phyloP scores from a whole-genome alignment of 2,797 vertebrate species.

The Molossus alvarezi region DNA sequence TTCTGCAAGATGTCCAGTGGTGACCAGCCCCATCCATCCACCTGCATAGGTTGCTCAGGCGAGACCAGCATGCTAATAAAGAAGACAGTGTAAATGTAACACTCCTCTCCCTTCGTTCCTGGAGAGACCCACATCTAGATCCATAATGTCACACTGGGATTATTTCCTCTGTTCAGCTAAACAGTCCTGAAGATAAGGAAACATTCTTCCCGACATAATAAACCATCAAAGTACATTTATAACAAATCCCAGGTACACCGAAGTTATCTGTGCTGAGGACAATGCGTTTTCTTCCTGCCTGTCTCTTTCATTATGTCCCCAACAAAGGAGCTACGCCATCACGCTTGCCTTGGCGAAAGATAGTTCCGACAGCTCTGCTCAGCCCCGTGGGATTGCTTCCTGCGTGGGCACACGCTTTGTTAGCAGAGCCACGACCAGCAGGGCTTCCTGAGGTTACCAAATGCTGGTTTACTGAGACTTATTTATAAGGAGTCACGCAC shows the following conservation, averaged over 20 bases:
- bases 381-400: slow-evolving; percentile 73
- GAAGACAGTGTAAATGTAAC: neutral
- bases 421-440: neutral
- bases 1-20: neutral
- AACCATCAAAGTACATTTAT: slow-evolving; percentile 71
- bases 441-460: slow-evolving; percentile 23
- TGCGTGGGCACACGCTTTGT: neutral
- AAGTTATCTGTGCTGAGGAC: slow-evolving; percentile 78
- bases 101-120: slow-evolving; percentile 25
- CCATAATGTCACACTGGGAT: slow-evolving; percentile 28
- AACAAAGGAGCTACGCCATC: slow-evolving; percentile 65
- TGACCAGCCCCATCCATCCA: neutral
- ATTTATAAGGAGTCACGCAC: neutral
- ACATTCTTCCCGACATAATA: slow-evolving; percentile 71
- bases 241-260: slow-evolving; percentile 72
- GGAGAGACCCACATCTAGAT: slow-evolving; percentile 50
- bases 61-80: neutral
- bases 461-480: neutral
- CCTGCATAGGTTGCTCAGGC: neutral
- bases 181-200: slow-evolving; percentile 68
- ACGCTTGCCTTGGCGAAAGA: slow-evolving; percentile 60
- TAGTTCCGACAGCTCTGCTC: slow-evolving; percentile 45
- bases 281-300: slow-evolving; percentile 59
- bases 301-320: slow-evolving; percentile 72
- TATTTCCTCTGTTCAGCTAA: slow-evolving; percentile 77